Base-by-base conservation (phyloP, 2,113 vertebrate genomes). In the Machaerirhynchus nigripectus region DNA sequence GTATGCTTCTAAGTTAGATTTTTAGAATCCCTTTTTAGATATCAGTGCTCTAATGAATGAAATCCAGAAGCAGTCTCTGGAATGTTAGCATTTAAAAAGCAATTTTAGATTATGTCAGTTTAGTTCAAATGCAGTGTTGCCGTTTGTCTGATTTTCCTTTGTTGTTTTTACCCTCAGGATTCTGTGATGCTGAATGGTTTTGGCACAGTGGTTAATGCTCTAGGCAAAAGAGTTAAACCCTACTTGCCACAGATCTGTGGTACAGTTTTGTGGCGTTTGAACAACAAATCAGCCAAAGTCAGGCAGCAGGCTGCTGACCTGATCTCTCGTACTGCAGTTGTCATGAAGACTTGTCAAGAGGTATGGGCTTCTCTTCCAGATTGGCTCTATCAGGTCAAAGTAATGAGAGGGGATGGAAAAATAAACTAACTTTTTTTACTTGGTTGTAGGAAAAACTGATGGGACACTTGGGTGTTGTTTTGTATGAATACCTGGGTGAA, bases 291-390 rank as follows among this genome's bases (percentile, higher is more conserved):
- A 0, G 99, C 99, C 31, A 99, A 99, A 98, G 99, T 99, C 50
- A 98, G 99, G 84, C 99, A 99, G 90, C 99, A 99, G 97, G 99
- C 99, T 1, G 99, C 99, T 55, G 99, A 99, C 89, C 98, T 99
- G 20, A 99, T 99, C 96, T 99, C 99, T n/a, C 98, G 99, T 37
- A 99, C 99, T 11, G 99, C 99, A 9, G 99, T 99, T 82, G 99
- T 99, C 73, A 99, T 99, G 99, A 99, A 99, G 97, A 99, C 99
- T 14, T 99, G 99, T 87, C 99, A 99, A 96, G 99, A 99, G 99
- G 99, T 99, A 96, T 75, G 47, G 28, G 31, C 61, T 96, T 37
- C 28, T 61, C 10, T 30, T 31, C 73, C 44, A 31, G 31, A 24
- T 55, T 50, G 24, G 27, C 24, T 49, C 11, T 19, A 28, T 13